Evolutionary conservation across 2,888 invertebrate species (phyloP).

Genomic region (Sarcophaga carnaria): DNA sequence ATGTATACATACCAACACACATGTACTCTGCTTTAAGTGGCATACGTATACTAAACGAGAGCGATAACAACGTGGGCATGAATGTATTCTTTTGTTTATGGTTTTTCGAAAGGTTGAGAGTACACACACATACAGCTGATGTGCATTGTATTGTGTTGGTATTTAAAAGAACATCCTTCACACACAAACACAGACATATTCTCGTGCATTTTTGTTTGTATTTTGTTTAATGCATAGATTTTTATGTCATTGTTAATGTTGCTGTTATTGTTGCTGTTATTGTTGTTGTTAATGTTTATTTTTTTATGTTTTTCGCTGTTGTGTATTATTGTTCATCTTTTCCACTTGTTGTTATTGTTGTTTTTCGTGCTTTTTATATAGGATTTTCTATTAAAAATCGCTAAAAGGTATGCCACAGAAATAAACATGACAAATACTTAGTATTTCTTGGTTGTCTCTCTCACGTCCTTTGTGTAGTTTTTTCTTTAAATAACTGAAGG

Average conservation of each 20-base stretch:
- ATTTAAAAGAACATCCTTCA: not conserved
- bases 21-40: not conserved
- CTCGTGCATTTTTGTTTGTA: not conserved
- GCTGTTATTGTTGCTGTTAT: constrained; percentile 10
- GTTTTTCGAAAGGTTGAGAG: too few relatives aligned
- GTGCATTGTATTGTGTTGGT: not conserved
- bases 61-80: too few relatives aligned
- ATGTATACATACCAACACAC: not conserved
- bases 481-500: too few relatives aligned
- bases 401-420: not conserved
- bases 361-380: not conserved
- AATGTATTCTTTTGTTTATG: too few relatives aligned
- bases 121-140: not conserved
- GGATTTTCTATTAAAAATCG: not conserved
- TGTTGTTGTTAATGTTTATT: constrained; percentile 14
- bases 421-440: too few relatives aligned
- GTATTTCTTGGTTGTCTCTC: too few relatives aligned
- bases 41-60: too few relatives aligned
- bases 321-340: not conserved
- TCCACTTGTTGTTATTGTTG: not conserved
- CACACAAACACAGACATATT: not conserved
- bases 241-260: constrained; percentile 16
- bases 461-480: too few relatives aligned
- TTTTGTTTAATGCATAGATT: constrained; percentile 6
- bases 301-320: not conserved